A percentile compares a stretch with the other conserved stretches of the same genome.
phyloP scores from a whole-genome alignment of 2,797 vertebrate genomes.

The Xenopus petersii region DNA sequence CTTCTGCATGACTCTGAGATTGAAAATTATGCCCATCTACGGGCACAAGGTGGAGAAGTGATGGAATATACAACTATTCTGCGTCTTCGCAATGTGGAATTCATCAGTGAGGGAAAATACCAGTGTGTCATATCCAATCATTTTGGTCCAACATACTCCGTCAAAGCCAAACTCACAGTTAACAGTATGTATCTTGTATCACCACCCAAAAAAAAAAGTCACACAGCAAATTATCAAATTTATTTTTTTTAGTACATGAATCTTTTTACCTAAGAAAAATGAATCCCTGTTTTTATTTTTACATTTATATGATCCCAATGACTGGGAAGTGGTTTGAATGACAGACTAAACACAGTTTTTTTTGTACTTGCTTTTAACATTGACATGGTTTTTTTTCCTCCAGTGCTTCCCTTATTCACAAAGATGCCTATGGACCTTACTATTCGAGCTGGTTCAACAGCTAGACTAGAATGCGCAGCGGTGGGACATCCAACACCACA shows the following conservation, averaged over 20 bases:
- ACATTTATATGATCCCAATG: too few species aligned
- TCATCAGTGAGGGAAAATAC: constrained; percentile 88
- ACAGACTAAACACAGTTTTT: too few species aligned
- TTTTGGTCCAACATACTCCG: constrained; percentile 93
- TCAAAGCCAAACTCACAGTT: constrained; percentile 93
- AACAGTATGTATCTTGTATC: constrained; percentile 79
- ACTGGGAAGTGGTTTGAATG: too few species aligned
- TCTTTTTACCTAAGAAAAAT: too few species aligned
- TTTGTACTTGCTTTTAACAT: background rate
- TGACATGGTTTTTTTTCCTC: constrained; percentile 48
- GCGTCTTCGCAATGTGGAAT: constrained; percentile 80
- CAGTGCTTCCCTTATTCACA: constrained; percentile 91
- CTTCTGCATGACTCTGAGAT: constrained; percentile 84
- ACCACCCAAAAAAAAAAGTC: too few species aligned
- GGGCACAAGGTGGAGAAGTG: constrained; percentile 79
- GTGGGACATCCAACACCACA: constrained; percentile 87
- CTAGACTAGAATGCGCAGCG: constrained; percentile 88
- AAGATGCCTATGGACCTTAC: constrained; percentile 94
- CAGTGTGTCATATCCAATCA: constrained; percentile 98
- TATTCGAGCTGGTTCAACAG: constrained; percentile 84
- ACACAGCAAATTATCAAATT: too few species aligned
- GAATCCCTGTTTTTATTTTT: too few species aligned
- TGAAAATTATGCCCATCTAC: constrained; percentile 88
- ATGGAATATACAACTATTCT: constrained; percentile 93
- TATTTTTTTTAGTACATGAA: too few species aligned